Conservation (phyloP, 2,113 vertebrate species). For the Tyrannus savana region DNA sequence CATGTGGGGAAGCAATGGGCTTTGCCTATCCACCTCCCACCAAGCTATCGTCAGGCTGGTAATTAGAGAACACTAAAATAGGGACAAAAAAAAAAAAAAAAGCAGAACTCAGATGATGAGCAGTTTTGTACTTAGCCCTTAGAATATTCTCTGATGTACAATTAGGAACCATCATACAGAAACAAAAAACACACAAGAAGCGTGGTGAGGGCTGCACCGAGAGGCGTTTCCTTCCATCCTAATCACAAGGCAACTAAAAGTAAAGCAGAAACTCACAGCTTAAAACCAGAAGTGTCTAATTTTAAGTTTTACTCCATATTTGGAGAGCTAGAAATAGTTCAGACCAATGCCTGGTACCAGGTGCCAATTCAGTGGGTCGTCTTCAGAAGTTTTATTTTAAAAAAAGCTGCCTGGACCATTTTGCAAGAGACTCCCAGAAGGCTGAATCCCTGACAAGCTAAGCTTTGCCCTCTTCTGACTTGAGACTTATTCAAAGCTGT, state of each 20-base stretch:
- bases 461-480: slow-evolving; percentile 30
- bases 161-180: slow-evolving; percentile 31
- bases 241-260: slow-evolving; percentile 30
- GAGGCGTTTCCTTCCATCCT: slow-evolving; percentile 1
- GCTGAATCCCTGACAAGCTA: slow-evolving; percentile 30
- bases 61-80: slow-evolving; percentile 61
- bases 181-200: neutral
- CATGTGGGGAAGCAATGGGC: neutral
- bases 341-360: neutral
- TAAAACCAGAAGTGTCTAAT: slow-evolving; percentile 30
- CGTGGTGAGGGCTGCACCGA: rapidly evolving
- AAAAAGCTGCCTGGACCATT: neutral
- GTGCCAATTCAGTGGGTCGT: neutral
- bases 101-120: neutral
- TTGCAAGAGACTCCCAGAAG: neutral
- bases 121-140: slow-evolving; percentile 49
- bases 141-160: slow-evolving; percentile 44
- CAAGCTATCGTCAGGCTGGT: neutral
- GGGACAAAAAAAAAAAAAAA: neutral
- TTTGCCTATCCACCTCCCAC: neutral
- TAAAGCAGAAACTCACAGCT: slow-evolving; percentile 15
- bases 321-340: slow-evolving; percentile 32
- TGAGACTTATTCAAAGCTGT: slow-evolving; percentile 30
- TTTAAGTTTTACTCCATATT: slow-evolving; percentile 21
- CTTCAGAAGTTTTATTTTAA: slow-evolving; percentile 32